A percentile compares a stretch with the other conserved stretches of the same genome.
phyloP scores from a whole-genome alignment of 2,888 invertebrate species.

The Schizaphis graminum region DNA sequence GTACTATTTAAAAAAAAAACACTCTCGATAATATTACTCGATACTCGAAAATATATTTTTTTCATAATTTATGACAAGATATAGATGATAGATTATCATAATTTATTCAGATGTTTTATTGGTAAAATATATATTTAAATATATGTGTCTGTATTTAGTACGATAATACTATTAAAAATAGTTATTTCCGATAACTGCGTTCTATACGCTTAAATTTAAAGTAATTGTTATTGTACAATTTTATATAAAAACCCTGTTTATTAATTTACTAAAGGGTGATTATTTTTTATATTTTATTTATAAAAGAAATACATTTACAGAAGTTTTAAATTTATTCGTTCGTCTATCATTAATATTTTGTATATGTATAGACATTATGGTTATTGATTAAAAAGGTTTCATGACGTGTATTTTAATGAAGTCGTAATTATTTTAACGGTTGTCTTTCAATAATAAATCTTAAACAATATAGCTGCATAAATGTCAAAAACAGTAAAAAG shows the following conservation, averaged over 20 bases:
- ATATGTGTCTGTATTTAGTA: background rate
- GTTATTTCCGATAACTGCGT: background rate
- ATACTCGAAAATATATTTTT: background rate
- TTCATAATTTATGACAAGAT: background rate
- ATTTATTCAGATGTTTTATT: background rate
- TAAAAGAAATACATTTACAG: background rate
- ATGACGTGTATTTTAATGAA: background rate
- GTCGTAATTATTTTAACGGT: background rate
- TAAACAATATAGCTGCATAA: background rate
- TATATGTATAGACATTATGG: background rate
- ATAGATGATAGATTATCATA: background rate
- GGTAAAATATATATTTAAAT: background rate
- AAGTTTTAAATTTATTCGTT: background rate
- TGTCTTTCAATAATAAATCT: background rate
- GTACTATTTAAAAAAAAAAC: background rate
- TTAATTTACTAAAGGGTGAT: background rate
- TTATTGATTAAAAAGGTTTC: background rate
- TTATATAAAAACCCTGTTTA: background rate
- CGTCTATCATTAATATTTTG: background rate
- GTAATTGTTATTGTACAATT: background rate
- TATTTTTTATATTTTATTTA: background rate
- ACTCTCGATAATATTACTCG: too few species aligned
- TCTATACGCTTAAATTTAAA: background rate
- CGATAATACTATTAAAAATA: background rate
- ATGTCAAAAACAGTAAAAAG: background rate